A percentile compares a stretch with the other conserved stretches of the same genome.
phyloP scores from a whole-genome alignment of 2,113 vertebrate species.

The Trematomus loennbergii region DNA sequence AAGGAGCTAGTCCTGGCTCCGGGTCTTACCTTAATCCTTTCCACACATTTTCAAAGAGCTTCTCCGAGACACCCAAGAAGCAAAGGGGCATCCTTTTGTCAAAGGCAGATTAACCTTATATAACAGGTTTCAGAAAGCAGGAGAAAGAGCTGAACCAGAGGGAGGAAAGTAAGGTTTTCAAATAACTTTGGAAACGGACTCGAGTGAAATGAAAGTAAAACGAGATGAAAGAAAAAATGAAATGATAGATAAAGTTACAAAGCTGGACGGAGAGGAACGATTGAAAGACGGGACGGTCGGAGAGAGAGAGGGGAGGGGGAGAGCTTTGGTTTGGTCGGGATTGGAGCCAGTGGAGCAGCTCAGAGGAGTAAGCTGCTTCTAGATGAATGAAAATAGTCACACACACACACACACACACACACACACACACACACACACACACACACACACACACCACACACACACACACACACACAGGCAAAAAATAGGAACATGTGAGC shows the following conservation, averaged over 20 bases:
- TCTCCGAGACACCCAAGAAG: constrained; percentile 65
- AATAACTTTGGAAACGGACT: constrained; percentile 61
- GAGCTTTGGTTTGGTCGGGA: constrained; percentile 68
- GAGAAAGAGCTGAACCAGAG: constrained; percentile 52
- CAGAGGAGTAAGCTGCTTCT: constrained; percentile 78
- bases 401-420: constrained; percentile 10
- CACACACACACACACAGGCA: constrained; percentile 15
- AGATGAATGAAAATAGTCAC: constrained; percentile 68
- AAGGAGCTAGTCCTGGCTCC: constrained; percentile 64
- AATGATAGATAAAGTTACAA: constrained; percentile 62
- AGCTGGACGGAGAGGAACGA: constrained; percentile 55
- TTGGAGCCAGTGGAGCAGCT: constrained; percentile 71
- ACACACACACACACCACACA: constrained; percentile 28
- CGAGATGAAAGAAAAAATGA: constrained; percentile 53
- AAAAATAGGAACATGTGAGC: constrained; percentile 32
- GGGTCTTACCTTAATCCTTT: constrained; percentile 81
- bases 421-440: constrained; percentile 27
- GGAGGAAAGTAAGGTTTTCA: constrained; percentile 36
- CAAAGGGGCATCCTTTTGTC: constrained; percentile 73
- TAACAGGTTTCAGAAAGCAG: constrained; percentile 67
- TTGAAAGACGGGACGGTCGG: constrained; percentile 64
- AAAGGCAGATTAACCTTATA: constrained; percentile 77
- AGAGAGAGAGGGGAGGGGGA: constrained; percentile 16
- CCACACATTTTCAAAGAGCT: constrained; percentile 74
- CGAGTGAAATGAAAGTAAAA: constrained; percentile 53